Evolutionary conservation across 2,113 vertebrate genomes (phyloP).

Genomic region (Paracanthobrama guichenoti): DNA sequence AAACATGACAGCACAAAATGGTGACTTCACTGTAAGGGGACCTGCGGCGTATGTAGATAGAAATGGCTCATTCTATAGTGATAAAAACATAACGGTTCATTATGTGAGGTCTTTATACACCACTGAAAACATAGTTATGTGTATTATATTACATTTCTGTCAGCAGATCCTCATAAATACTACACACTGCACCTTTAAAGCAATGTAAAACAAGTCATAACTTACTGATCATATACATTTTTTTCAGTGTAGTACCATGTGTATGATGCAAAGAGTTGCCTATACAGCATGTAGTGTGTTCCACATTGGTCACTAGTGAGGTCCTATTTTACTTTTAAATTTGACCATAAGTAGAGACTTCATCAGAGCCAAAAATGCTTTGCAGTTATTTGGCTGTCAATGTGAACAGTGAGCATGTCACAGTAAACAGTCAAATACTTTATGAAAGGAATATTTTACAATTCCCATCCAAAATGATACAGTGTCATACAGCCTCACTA

Average conservation of each 20-base stretch:
- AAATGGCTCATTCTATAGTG: no score
- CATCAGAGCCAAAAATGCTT: not conserved
- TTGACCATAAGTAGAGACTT: not conserved
- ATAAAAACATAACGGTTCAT: no score
- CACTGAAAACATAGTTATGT: no score
- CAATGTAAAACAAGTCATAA: no score
- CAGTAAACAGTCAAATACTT: not conserved
- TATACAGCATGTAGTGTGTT: not conserved
- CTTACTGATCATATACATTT: no score
- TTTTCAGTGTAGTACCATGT: not conserved
- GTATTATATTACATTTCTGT: no score
- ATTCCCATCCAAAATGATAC: not conserved
- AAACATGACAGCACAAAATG: no score
- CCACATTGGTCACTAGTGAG: not conserved
- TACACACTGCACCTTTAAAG: no score
- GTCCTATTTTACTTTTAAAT: not conserved
- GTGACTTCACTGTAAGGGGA: no score
- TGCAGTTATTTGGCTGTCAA: not conserved
- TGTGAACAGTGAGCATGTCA: not conserved
- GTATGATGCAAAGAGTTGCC: not conserved
- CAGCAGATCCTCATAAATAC: no score
- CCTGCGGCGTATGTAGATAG: no score
- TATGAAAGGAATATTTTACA: not conserved
- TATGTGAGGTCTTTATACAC: no score
- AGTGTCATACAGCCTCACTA: not conserved